Percentiles rank a stretch among this genome's conserved stretches.
Conservation (phyloP, 1,140 invertebrate species). For the Dreissena rostriformis region DNA sequence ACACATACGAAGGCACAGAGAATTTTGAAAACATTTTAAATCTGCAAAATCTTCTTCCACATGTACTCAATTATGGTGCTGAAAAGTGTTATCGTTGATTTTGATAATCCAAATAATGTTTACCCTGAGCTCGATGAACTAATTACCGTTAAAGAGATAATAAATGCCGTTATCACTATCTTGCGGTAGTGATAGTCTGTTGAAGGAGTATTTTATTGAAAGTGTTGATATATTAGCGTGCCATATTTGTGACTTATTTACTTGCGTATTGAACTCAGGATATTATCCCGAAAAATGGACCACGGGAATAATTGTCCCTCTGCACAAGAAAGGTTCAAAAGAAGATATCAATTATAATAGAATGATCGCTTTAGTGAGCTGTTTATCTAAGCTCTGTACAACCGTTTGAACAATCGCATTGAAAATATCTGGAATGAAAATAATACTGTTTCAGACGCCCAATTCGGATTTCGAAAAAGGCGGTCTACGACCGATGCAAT, state of each 20-base stretch:
- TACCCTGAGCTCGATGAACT: neutral
- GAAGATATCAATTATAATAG: neutral
- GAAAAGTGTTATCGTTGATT: too few relatives aligned
- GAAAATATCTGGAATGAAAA: too few relatives aligned
- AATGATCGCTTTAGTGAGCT: neutral
- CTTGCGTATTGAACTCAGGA: neutral
- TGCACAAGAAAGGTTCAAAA: neutral
- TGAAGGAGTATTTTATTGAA: conserved; percentile 17
- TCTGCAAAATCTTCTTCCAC: too few relatives aligned
- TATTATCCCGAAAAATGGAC: neutral
- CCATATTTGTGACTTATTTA: neutral
- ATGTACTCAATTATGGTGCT: too few relatives aligned
- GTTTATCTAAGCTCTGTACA: too few relatives aligned
- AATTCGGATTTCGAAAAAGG: conserved; percentile 23
- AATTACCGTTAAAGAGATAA: neutral
- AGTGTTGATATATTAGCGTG: neutral
- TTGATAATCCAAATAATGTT: too few relatives aligned
- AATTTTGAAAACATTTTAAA: too few relatives aligned
- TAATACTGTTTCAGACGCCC: too few relatives aligned
- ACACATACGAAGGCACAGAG: too few relatives aligned
- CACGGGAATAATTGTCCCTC: neutral
- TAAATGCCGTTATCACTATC: neutral
- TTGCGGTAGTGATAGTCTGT: neutral
- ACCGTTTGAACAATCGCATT: neutral
- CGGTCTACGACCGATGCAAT: conserved; percentile 43